Conservation (phyloP, 2,797 vertebrate genomes). For the Pyrrhura leucotis region DNA sequence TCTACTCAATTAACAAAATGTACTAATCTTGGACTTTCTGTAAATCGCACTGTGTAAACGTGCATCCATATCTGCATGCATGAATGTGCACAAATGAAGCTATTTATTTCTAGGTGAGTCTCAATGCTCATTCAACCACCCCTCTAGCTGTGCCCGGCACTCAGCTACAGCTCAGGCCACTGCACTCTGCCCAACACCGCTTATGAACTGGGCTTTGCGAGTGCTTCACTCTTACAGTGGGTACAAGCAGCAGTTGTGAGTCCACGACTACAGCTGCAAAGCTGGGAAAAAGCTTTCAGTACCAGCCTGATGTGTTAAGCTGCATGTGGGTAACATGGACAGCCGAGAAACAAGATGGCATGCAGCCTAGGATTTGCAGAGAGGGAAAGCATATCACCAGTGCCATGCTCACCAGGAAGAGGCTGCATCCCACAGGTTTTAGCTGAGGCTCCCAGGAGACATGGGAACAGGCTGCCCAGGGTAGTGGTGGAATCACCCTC, state of each 20-base stretch:
- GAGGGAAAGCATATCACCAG: no score
- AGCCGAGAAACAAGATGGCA: not conserved
- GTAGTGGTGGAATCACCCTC: not conserved
- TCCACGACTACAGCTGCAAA: not conserved
- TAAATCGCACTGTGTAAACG: rapidly evolving
- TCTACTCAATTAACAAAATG: not conserved
- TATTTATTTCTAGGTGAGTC: not conserved
- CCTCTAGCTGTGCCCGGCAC: not conserved
- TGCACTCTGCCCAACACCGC: rapidly evolving
- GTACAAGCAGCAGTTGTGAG: not conserved
- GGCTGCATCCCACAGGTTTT: not conserved
- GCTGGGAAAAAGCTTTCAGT: not conserved
- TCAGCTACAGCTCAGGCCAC: not conserved
- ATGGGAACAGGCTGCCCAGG: not conserved
- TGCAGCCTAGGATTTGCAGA: not conserved
- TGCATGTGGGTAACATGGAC: not conserved
- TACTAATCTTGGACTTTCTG: not conserved
- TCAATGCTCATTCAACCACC: not conserved
- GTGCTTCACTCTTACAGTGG: not conserved
- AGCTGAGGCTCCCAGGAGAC: not conserved
- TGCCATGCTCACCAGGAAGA: not conserved
- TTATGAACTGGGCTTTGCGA: rapidly evolving
- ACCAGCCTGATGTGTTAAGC: not conserved
- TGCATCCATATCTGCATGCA: rapidly evolving
- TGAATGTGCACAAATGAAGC: rapidly evolving